A percentile compares a stretch with the other conserved stretches of the same genome.
phyloP scores from a whole-genome alignment of 2,797 vertebrate genomes.

The Prunella strophiata region DNA sequence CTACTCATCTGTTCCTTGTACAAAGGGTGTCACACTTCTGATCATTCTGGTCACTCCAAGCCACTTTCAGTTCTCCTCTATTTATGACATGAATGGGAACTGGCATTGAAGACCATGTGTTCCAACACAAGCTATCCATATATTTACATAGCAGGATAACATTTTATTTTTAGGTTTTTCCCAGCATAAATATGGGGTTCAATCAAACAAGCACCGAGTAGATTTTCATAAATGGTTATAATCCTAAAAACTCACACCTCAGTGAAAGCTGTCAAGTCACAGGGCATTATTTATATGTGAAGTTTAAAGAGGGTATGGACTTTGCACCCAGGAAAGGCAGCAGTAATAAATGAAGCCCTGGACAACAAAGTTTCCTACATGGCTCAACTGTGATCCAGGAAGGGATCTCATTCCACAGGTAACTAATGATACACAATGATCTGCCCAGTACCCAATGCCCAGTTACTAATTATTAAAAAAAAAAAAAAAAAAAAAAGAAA shows the following conservation, averaged over 20 bases:
- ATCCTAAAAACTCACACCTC: not conserved
- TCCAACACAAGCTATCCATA: not conserved
- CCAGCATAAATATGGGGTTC: not conserved
- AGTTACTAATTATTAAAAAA: not conserved
- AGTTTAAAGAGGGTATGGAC: not conserved
- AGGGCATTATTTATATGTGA: not conserved
- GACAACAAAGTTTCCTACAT: not conserved
- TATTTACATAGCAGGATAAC: not conserved
- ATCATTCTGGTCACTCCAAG: not conserved
- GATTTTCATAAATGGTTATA: not conserved
- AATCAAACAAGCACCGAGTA: not conserved
- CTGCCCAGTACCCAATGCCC: not conserved
- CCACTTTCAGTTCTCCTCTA: not conserved
- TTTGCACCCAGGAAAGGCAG: not conserved
- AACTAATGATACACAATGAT: not conserved
- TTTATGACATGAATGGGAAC: not conserved
- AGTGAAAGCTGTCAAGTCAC: not conserved
- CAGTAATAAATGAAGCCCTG: not conserved
- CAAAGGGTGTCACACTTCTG: not conserved
- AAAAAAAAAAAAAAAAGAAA: not conserved
- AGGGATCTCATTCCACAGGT: not conserved
- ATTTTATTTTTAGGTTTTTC: not conserved
- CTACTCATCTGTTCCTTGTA: not conserved
- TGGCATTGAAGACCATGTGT: not conserved
- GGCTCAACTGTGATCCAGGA: not conserved